Conservation (phyloP, 2,888 invertebrate species). For the Griposia aprilina region DNA sequence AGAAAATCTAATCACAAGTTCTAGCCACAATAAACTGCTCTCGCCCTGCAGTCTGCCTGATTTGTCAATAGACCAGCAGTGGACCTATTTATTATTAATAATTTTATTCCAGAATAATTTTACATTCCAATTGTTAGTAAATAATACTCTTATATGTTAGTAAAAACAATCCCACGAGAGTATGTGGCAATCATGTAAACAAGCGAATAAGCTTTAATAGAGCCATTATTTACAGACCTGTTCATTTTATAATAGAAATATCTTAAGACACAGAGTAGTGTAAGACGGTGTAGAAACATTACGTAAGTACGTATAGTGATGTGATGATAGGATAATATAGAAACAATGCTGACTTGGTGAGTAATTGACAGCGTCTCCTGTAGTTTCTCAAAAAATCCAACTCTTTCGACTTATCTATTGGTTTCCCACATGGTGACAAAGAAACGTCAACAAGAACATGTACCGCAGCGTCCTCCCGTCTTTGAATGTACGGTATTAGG, state of each 20-base stretch:
- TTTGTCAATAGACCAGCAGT: background rate
- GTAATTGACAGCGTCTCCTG: too few species aligned
- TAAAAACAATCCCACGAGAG: background rate
- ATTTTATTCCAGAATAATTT: too few species aligned
- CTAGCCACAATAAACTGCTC: background rate
- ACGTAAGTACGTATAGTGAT: background rate
- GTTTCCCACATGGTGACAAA: too few species aligned
- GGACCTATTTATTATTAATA: too few species aligned
- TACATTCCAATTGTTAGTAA: too few species aligned
- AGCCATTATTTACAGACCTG: constrained; percentile 7
- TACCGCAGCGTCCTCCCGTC: too few species aligned
- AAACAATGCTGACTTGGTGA: too few species aligned
- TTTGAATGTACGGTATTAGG: too few species aligned
- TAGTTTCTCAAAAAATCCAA: too few species aligned
- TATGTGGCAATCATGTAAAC: constrained; percentile 23
- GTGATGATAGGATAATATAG: background rate
- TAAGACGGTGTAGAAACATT: background rate
- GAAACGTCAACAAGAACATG: too few species aligned
- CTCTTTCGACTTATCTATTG: too few species aligned
- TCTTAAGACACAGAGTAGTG: constrained; percentile 2
- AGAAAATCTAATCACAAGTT: background rate
- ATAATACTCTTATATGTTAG: too few species aligned
- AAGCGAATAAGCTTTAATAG: constrained; percentile 13
- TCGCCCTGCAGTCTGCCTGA: background rate
- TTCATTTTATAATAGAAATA: background rate